Evolutionary conservation across 1,140 invertebrate species (phyloP).

Genomic region (Bombus balteatus): DNA sequence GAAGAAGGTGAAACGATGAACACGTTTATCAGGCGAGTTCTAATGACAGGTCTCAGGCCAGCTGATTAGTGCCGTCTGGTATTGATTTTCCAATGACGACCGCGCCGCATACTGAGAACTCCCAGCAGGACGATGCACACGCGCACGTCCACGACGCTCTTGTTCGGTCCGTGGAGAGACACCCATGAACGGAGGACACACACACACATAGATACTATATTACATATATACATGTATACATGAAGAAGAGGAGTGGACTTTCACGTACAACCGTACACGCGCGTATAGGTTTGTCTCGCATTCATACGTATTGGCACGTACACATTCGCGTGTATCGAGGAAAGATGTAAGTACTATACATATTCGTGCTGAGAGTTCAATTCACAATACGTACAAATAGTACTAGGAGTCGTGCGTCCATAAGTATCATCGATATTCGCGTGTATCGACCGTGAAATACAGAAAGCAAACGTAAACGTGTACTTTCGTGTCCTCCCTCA

Average conservation of each 20-base stretch:
- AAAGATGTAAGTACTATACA: background rate
- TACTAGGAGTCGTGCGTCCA: conserved; percentile 40
- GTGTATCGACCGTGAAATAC: conserved; percentile 22
- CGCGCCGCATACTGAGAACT: conserved; percentile 71
- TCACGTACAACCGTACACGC: conserved; percentile 12
- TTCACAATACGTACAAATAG: conserved; percentile 34
- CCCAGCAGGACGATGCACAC: conserved; percentile 67
- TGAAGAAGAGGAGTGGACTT: conserved; percentile 27
- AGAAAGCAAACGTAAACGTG: background rate
- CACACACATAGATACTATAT: conserved; percentile 9
- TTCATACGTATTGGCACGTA: conserved; percentile 12
- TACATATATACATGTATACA: conserved; percentile 18
- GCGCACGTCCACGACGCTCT: conserved; percentile 57
- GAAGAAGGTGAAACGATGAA: conserved; percentile 11
- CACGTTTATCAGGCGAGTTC: conserved; percentile 59
- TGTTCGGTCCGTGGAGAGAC: conserved; percentile 37
- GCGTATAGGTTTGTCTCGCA: background rate
- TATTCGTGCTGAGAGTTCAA: conserved; percentile 46
- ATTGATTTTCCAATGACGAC: conserved; percentile 81
- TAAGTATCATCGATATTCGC: conserved; percentile 16
- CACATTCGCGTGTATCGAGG: conserved; percentile 28
- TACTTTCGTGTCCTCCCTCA: background rate
- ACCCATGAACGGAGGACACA: conserved; percentile 55
- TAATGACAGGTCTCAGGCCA: conserved; percentile 77
- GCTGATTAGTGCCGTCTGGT: conserved; percentile 81